A percentile compares a stretch with the other conserved stretches of the same genome.
Evolutionary conservation across 1,140 invertebrate genomes (phyloP).

Genomic region (Drosophila saltans): DNA sequence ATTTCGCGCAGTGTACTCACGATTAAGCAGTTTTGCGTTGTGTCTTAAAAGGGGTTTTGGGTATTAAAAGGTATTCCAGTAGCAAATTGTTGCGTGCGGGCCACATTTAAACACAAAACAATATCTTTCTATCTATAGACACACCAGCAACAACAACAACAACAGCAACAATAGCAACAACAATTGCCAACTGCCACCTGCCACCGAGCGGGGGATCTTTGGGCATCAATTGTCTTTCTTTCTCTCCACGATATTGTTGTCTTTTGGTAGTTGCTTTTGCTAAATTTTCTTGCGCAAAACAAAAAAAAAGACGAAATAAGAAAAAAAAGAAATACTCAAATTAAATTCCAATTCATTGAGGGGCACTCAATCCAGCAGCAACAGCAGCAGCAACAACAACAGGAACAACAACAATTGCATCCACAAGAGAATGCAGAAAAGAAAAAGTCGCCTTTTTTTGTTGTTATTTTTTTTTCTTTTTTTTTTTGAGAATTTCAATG

Average conservation of each 20-base stretch:
- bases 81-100: slow-evolving; percentile 82
- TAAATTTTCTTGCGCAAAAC: slow-evolving; percentile 66
- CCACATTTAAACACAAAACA: slow-evolving; percentile 66
- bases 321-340: slow-evolving; percentile 69
- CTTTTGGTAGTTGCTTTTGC: slow-evolving; percentile 56
- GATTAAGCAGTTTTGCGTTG: slow-evolving; percentile 75
- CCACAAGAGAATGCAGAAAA: slow-evolving; percentile 38
- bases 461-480: neutral
- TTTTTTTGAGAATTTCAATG: slow-evolving; percentile 60
- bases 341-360: slow-evolving; percentile 83
- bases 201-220: slow-evolving; percentile 64
- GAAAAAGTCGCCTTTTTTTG: slow-evolving; percentile 19
- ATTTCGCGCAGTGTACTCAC: slow-evolving; percentile 48
- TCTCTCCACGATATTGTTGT: slow-evolving; percentile 71
- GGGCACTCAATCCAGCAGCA: slow-evolving; percentile 57
- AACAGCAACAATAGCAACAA: slow-evolving; percentile 6
- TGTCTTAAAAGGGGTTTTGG: slow-evolving; percentile 21
- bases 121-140: slow-evolving; percentile 55
- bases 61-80: slow-evolving; percentile 67
- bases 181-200: slow-evolving; percentile 52
- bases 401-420: slow-evolving; percentile 64
- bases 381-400: slow-evolving; percentile 23
- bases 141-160: slow-evolving; percentile 24
- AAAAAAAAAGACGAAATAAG: slow-evolving; percentile 14
- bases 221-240: slow-evolving; percentile 72